phyloP scores from a whole-genome alignment of 2,113 vertebrate species.

The Lamprologus tigripictilis region DNA sequence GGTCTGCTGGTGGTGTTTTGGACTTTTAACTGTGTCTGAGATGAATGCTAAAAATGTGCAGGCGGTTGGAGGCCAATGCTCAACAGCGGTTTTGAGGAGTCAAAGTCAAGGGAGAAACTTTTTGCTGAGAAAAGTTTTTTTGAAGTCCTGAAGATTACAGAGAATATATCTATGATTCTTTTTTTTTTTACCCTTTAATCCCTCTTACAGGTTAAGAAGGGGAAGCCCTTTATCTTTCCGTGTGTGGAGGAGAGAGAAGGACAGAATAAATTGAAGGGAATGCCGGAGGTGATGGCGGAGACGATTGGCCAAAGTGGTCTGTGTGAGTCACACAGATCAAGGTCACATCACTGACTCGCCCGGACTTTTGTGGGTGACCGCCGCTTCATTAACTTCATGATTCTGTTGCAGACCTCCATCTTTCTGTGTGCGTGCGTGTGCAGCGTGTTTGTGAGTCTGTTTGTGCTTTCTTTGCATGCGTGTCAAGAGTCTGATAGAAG shows the following conservation, averaged over 20 bases:
- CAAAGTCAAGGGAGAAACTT: background rate
- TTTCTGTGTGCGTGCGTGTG: background rate
- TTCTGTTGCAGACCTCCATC: background rate
- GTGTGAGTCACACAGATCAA: background rate
- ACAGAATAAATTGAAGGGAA: background rate
- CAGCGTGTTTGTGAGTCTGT: background rate
- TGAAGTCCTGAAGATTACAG: slow-evolving; percentile 40
- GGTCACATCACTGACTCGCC: background rate
- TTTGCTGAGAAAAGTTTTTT: background rate
- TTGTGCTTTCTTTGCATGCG: background rate
- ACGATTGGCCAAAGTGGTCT: background rate
- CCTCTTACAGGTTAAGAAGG: slow-evolving; percentile 39
- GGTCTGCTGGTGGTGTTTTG: slow-evolving; percentile 9
- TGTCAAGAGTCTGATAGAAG: slow-evolving; percentile 7
- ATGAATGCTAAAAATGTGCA: slow-evolving; percentile 23
- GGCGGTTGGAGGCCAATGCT: background rate
- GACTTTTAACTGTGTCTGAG: slow-evolving; percentile 1
- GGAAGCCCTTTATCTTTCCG: slow-evolving; percentile 18
- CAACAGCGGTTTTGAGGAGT: background rate
- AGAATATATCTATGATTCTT: slow-evolving; percentile 37
- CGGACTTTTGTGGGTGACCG: background rate
- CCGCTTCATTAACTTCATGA: slow-evolving; percentile 17
- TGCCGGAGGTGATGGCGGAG: background rate
- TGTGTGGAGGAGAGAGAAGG: background rate
- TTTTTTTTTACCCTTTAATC: slow-evolving; percentile 38